A percentile compares a stretch with the other conserved stretches of the same genome.
These are phyloP conservation scores for Pelobates cultripes DNA, from an alignment of 2,797 vertebrate genomes.

Conservation along the genomic window DNA sequence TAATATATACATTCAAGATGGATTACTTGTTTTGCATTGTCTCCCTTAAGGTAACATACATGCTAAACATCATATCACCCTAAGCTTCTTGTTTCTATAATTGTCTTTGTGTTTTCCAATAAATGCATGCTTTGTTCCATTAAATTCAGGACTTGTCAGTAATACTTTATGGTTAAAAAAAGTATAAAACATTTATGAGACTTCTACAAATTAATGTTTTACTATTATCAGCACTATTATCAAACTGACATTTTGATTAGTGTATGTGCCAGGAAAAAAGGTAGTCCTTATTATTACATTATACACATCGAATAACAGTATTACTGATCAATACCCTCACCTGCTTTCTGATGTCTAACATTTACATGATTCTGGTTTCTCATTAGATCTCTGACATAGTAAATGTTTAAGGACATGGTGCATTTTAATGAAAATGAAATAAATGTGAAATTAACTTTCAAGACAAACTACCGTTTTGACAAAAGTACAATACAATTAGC, in stretches of 20 bases:
- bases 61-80: neutral
- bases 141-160: neutral
- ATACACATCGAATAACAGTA: neutral
- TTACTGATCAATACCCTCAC: slow-evolving; percentile 13
- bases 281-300: neutral
- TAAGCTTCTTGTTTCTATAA: neutral
- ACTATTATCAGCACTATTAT: slow-evolving; percentile 3
- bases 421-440: slow-evolving; percentile 60
- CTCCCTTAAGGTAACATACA: too few relatives aligned
- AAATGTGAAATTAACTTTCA: slow-evolving; percentile 67
- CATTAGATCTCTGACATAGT: slow-evolving; percentile 57
- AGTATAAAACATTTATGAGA: neutral
- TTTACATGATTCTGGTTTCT: slow-evolving; percentile 55
- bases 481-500: slow-evolving; percentile 64
- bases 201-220: neutral
- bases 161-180: neutral
- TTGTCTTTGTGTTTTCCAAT: neutral
- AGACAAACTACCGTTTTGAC: slow-evolving; percentile 65
- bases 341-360: slow-evolving; percentile 31
- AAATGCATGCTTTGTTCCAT: neutral
- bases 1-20: too few relatives aligned
- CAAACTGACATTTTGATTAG: slow-evolving; percentile 11
- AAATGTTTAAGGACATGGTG: slow-evolving; percentile 56
- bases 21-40: too few relatives aligned
- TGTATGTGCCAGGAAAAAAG: neutral